A percentile compares a stretch with the other conserved stretches of the same genome.
Evolutionary conservation across 2,888 invertebrate species (phyloP).

Genomic region (Helleia helle): DNA sequence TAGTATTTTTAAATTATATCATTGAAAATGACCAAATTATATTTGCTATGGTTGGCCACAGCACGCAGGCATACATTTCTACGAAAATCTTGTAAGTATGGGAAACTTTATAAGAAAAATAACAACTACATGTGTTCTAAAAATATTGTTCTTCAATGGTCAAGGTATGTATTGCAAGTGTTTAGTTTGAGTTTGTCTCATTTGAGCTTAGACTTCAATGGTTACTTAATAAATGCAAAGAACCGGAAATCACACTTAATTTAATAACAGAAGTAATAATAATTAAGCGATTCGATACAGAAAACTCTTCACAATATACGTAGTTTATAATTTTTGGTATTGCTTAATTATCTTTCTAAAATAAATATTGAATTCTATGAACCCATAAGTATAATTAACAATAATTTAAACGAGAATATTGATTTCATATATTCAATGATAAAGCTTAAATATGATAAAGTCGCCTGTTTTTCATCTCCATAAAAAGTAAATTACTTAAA

Average conservation of each 20-base stretch:
- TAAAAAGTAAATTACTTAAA: slow-evolving; percentile 10
- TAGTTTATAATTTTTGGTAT: too few species aligned
- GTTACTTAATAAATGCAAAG: slow-evolving; percentile 31
- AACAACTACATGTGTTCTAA: slow-evolving; percentile 64
- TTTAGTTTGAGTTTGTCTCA: slow-evolving; percentile 32
- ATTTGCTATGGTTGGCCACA: slow-evolving; percentile 25
- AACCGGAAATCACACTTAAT: background rate
- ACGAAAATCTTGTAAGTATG: slow-evolving; percentile 40
- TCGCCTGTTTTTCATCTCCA: slow-evolving; percentile 1
- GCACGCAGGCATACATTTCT: slow-evolving; percentile 33
- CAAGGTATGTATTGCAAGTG: slow-evolving; percentile 47
- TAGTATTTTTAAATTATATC: slow-evolving; percentile 53
- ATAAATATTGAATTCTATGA: too few species aligned
- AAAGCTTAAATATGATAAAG: background rate
- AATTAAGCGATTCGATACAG: background rate
- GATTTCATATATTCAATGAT: background rate
- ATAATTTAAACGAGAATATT: background rate
- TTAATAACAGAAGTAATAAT: background rate
- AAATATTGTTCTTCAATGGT: slow-evolving; percentile 61
- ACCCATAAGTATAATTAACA: background rate
- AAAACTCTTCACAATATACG: background rate
- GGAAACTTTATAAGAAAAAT: slow-evolving; percentile 38
- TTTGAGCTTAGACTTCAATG: slow-evolving; percentile 45
- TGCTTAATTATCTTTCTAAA: too few species aligned
- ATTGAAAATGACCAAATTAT: slow-evolving; percentile 40